Evolutionary conservation across 2,113 vertebrate species (phyloP).

Genomic region (Paralichthys olivaceus): DNA sequence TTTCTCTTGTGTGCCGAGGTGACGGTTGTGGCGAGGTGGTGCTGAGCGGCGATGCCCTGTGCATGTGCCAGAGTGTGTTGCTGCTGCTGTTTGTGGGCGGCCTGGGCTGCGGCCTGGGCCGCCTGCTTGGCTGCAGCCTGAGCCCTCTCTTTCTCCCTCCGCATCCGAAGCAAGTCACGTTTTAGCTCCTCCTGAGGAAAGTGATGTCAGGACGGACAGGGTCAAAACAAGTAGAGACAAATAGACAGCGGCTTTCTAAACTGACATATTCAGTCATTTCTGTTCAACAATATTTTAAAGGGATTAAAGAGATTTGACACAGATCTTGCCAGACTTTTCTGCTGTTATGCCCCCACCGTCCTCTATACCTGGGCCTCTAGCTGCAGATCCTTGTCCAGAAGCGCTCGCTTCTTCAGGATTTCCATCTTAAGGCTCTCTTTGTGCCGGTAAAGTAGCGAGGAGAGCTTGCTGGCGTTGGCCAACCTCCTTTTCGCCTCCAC

Average conservation of each 20-base stretch:
- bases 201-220: neutral
- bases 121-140: constrained; percentile 85
- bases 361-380: constrained; percentile 92
- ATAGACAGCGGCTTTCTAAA: too few relatives aligned
- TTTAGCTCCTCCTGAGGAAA: constrained; percentile 92
- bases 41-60: constrained; percentile 53
- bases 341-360: neutral
- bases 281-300: neutral
- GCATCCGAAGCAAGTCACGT: constrained; percentile 89
- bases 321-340: neutral
- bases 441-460: constrained; percentile 95
- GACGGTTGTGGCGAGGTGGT: constrained; percentile 58
- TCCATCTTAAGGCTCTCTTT: constrained; percentile 97
- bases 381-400: constrained; percentile 97
- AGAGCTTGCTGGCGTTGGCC: constrained; percentile 94
- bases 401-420: constrained; percentile 95
- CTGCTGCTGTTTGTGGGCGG: constrained; percentile 70
- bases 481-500: constrained; percentile 95
- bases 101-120: constrained; percentile 56
- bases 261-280: too few relatives aligned
- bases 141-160: constrained; percentile 91
- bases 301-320: too few relatives aligned
- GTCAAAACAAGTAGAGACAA: neutral
- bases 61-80: constrained; percentile 52
- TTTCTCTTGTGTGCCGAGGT: constrained; percentile 90